Evolutionary conservation across 2,113 vertebrate species (phyloP), one percentile per base, ranked within the genome.

Genomic region (Oryzias woworae): DNA sequence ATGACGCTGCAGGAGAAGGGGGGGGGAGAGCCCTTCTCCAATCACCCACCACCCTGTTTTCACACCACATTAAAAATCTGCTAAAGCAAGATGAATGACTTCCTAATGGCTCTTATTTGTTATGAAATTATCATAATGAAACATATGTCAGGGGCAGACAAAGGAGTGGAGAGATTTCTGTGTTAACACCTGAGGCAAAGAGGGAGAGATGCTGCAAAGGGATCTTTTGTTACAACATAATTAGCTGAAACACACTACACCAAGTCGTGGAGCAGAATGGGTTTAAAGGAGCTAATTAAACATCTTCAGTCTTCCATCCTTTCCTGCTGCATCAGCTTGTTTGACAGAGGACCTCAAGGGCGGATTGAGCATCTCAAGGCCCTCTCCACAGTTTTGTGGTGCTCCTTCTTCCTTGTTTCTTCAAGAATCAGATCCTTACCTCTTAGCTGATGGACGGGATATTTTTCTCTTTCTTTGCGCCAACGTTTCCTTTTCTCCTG

Each of bases 331-430:
- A 54, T 81, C 18, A 51, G 54, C 52, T n/a, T 7, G 72, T 79
- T 66, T 62, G 43, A 62, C 72, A 57, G 69, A 48, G 47, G 82
- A 77, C 78, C 90, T 28, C 82, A 84, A 85, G 85, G 80, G 87
- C 63, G 75, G 80, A 71, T 20, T 83, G 85, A 90, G 87, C 80
- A 77, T 75, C 80, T 87, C 71, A 83, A 85, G 88, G 83, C 85
- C 84, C 85, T 89, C 88, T 90, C 83, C 87, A 89, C 87, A 88
- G 88, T 91, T 89, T 90, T 83, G 70, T 76, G 82, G 83, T 69
- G 56, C 71, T 79, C 69, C 71, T 77, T 71, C 58, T 71, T 57
- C 69, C 77, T 68, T 77, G 74, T 71, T 70, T 62, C 77, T 64
- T 75, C 71, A 69, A 83, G 77, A 88, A 73, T 85, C 74, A 63